Evolutionary conservation across 2,113 vertebrate genomes (phyloP).

Genomic region (Entomyzon cyanotis): DNA sequence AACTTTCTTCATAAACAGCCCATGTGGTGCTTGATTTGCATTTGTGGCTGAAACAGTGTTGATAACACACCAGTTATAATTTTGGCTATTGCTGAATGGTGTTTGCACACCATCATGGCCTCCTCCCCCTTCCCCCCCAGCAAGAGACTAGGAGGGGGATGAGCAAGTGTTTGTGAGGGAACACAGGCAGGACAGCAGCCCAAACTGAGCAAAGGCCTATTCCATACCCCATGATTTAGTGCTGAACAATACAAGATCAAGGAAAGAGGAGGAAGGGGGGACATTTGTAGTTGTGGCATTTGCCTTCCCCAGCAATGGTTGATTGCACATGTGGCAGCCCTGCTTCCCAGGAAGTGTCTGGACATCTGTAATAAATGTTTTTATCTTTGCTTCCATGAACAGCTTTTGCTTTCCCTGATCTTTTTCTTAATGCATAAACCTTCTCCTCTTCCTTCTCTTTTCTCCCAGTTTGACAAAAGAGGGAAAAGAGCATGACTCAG

Average conservation of each 20-base stretch:
- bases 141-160: background rate
- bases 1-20: background rate
- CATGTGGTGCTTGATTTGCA: background rate
- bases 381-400: background rate
- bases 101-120: background rate
- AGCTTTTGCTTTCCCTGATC: background rate
- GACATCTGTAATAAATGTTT: background rate
- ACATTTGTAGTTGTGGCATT: background rate
- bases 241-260: background rate
- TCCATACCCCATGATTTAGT: too few relatives aligned
- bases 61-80: background rate
- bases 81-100: background rate
- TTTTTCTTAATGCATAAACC: background rate
- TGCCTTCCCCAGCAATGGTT: background rate
- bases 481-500: background rate
- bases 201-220: background rate
- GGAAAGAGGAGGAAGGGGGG: background rate
- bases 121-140: background rate
- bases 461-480: background rate
- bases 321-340: background rate
- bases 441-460: background rate
- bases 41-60: background rate
- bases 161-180: too few relatives aligned
- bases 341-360: background rate
- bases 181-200: background rate